Percentiles rank a stretch among this genome's conserved stretches.
These are phyloP conservation scores for Cepaea nemoralis DNA, from an alignment of 1,140 invertebrate species.

Conservation along the genomic window DNA sequence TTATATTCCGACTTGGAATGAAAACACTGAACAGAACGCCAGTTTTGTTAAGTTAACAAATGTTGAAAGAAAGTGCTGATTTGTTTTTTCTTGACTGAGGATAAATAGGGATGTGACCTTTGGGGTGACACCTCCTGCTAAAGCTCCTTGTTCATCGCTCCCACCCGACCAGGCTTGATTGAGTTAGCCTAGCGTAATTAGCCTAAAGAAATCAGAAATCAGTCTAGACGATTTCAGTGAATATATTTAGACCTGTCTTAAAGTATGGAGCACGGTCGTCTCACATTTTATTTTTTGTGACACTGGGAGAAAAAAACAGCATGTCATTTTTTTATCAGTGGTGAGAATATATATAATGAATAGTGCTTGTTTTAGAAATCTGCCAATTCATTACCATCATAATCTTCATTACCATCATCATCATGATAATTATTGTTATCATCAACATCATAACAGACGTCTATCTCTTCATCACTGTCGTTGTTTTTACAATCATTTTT, in stretches of 20 bases:
- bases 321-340: too few species aligned
- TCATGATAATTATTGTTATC: too few species aligned
- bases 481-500: too few species aligned
- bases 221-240: slow-evolving; percentile 2
- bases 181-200: slow-evolving; percentile 27
- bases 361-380: too few species aligned
- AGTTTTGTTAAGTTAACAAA: neutral
- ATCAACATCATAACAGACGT: too few species aligned
- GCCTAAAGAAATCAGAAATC: slow-evolving; percentile 31
- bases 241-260: neutral
- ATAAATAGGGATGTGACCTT: neutral
- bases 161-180: neutral
- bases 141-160: neutral
- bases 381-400: too few species aligned
- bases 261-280: neutral
- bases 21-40: too few species aligned
- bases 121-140: neutral
- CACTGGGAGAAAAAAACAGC: too few species aligned
- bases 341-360: too few species aligned
- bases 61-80: neutral
- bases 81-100: neutral
- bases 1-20: too few species aligned
- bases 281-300: neutral
- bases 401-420: too few species aligned
- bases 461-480: too few species aligned